These are phyloP conservation scores for Crematogaster levior DNA, from an alignment of 2,888 invertebrate species.

Conservation along the genomic window DNA sequence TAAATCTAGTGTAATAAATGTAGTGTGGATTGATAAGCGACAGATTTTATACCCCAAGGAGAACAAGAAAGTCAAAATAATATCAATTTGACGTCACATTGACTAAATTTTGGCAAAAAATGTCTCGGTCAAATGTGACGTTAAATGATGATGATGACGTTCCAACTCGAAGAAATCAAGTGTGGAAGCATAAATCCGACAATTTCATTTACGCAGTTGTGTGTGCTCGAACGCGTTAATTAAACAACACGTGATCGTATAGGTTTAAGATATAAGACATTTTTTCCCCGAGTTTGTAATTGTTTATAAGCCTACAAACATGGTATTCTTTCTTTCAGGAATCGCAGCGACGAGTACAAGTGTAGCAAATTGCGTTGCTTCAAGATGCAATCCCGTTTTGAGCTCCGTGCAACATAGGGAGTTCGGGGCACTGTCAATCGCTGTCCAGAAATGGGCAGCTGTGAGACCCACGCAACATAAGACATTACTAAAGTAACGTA, in stretches of 20 bases:
- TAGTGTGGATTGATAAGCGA: no score
- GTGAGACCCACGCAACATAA: neutral
- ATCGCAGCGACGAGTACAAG: constrained; percentile 36
- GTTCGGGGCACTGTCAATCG: constrained; percentile 62
- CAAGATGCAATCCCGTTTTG: constrained; percentile 26
- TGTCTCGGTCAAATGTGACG: no score
- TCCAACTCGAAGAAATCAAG: no score
- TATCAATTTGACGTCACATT: no score
- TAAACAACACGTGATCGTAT: neutral
- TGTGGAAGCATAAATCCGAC: no score
- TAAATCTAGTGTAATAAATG: no score
- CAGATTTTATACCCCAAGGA: no score
- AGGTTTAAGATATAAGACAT: neutral
- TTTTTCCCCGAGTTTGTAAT: neutral
- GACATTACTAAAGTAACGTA: constrained; percentile 22
- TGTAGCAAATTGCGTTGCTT: neutral
- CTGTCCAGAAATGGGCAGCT: constrained; percentile 24
- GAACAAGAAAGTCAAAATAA: no score
- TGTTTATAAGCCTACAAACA: neutral
- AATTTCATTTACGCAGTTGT: neutral
- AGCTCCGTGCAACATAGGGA: constrained; percentile 42
- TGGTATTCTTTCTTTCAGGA: constrained; percentile 50
- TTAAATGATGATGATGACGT: no score
- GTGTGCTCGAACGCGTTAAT: neutral
- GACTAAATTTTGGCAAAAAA: no score